phyloP scores from a whole-genome alignment of 2,113 vertebrate species.

The Danio rerio region DNA sequence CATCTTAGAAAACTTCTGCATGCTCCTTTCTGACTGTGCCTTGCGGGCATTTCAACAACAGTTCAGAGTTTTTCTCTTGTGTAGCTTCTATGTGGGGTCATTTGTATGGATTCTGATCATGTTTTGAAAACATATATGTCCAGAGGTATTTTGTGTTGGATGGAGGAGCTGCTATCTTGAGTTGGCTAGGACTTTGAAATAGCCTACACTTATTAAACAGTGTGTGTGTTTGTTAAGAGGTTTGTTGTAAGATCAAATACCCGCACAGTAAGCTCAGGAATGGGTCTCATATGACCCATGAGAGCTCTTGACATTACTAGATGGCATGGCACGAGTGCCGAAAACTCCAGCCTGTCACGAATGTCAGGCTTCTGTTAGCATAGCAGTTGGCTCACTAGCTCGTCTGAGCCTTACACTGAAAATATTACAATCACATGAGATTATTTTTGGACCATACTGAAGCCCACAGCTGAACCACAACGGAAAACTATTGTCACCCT shows the following conservation, averaged over 20 bases:
- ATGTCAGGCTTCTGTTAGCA: slow-evolving; percentile 35
- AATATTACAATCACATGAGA: slow-evolving; percentile 37
- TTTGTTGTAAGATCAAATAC: slow-evolving; percentile 27
- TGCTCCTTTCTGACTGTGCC: not conserved
- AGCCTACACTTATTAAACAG: not conserved
- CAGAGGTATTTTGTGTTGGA: not conserved
- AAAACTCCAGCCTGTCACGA: slow-evolving; percentile 12
- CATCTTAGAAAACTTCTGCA: not conserved
- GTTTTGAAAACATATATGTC: not conserved
- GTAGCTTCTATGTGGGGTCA: not conserved
- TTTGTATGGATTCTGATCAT: not conserved
- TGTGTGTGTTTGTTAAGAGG: not conserved
- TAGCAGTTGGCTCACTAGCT: not conserved
- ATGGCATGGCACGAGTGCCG: slow-evolving; percentile 17
- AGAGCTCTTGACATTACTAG: slow-evolving; percentile 31
- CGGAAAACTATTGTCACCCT: slow-evolving; percentile 37
- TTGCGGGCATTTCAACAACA: not conserved
- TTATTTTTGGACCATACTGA: slow-evolving; percentile 30
- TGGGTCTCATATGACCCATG: not conserved
- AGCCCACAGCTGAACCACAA: slow-evolving; percentile 8
- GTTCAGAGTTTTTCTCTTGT: not conserved
- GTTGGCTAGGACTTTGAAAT: slow-evolving; percentile 6
- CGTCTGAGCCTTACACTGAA: slow-evolving; percentile 13
- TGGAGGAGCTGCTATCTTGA: not conserved
- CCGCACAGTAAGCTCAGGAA: not conserved